A percentile compares a stretch with the other conserved stretches of the same genome.
Evolutionary conservation across 1,140 invertebrate genomes (phyloP).

Genomic region (Stegodyphus dumicola): DNA sequence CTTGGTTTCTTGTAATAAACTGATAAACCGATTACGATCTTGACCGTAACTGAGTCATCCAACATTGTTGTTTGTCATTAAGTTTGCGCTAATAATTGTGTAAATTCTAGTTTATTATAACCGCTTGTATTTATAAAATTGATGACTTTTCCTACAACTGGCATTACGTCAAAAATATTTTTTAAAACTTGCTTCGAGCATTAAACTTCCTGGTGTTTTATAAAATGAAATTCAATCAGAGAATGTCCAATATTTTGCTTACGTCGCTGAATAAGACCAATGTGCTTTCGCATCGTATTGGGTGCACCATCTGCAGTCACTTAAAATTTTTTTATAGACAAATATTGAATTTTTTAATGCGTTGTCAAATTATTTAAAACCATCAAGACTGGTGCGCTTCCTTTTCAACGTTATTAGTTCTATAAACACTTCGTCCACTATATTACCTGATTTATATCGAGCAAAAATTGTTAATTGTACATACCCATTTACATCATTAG

Average conservation of each 20-base stretch:
- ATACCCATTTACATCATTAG: constrained; percentile 11
- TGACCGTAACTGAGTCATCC: constrained; percentile 65
- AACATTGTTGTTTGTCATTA: constrained; percentile 66
- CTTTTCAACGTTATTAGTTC: constrained; percentile 7
- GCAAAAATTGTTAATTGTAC: constrained; percentile 8
- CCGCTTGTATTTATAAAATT: constrained; percentile 39
- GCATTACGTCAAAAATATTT: constrained; percentile 63
- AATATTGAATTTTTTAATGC: constrained; percentile 66
- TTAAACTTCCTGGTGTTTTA: constrained; percentile 61
- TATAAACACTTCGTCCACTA: neutral
- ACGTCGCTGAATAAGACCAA: neutral
- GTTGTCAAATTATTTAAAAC: constrained; percentile 29
- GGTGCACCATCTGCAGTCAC: neutral
- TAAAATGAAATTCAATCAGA: constrained; percentile 63
- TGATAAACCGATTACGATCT: constrained; percentile 66
- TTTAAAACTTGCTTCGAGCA: constrained; percentile 62
- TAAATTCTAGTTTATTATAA: constrained; percentile 65
- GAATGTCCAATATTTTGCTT: constrained; percentile 8
- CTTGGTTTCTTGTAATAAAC: constrained; percentile 66
- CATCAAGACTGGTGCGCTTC: constrained; percentile 17
- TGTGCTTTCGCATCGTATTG: neutral
- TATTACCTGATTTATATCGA: neutral
- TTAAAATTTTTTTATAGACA: constrained; percentile 10
- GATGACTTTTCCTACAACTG: constrained; percentile 20
- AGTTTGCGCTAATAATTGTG: constrained; percentile 65